These are phyloP conservation scores for Vanessa cardui DNA, from an alignment of 2,888 invertebrate genomes.

Conservation along the genomic window DNA sequence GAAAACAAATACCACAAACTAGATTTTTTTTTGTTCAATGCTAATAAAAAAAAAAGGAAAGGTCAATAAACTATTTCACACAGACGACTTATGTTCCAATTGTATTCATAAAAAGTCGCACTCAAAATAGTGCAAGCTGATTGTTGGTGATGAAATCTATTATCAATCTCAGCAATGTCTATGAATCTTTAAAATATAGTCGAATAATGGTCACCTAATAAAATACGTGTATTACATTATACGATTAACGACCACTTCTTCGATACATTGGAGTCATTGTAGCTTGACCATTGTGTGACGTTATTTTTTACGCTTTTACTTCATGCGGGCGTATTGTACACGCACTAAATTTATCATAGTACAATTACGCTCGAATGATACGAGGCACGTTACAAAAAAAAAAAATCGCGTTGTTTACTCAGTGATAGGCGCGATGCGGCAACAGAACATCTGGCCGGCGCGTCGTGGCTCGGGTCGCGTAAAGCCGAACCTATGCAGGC, in stretches of 20 bases:
- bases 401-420: conserved; percentile 41
- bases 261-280: conserved; percentile 10
- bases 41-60: no score
- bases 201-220: neutral
- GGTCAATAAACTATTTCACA: no score
- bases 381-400: conserved; percentile 13
- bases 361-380: conserved; percentile 10
- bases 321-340: conserved; percentile 16
- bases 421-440: conserved; percentile 40
- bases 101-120: no score
- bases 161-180: neutral
- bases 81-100: no score
- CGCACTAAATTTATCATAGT: conserved; percentile 8
- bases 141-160: no score
- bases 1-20: no score
- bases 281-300: conserved; percentile 16
- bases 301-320: conserved; percentile 17
- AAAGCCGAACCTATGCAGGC: conserved; percentile 48
- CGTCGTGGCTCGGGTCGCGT: conserved; percentile 42
- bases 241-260: neutral
- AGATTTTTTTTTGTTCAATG: no score
- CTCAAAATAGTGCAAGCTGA: no score
- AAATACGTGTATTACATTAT: neutral
- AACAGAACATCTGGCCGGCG: conserved; percentile 50
- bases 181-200: neutral